Evolutionary conservation across 2,888 invertebrate genomes (phyloP), one percentile per base, ranked within the genome.

Genomic region (Luperina testacea): DNA sequence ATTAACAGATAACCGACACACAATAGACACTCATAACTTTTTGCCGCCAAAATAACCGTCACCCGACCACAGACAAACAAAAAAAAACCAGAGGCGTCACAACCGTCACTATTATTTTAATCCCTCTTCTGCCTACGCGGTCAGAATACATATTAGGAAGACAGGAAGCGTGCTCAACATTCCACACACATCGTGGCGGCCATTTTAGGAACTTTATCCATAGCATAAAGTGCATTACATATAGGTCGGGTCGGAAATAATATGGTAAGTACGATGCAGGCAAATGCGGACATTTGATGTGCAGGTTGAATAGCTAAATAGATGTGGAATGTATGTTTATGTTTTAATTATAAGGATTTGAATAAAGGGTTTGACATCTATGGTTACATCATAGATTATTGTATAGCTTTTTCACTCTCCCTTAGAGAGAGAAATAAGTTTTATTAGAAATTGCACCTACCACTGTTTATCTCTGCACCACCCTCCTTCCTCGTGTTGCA

Each of bases 121-220:
- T 92, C 92, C 89, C 77, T 78, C 75, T 68, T 81, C 80, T 84
- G 76, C 81, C 82, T 80, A 88, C 92, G 90, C 88, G 89, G 73
- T 83, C 83, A 83, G 95, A 93, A 95, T 95, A 92, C 93, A 85
- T 89, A 94, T 91, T 89, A 91, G 90, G 89, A 81, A 86, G 91
- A 89, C 94, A 94, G 94, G 95, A 95, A 95, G 91, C 91, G 83
- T 69, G 69, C 91, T 90, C 80, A 77, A 91, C 93, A 95, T 95
- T 94, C 94, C 92, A 80, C 77, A 84, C 83, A 75, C 87, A 84
- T 87, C 83, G 84, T 78, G 76, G 85, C 92, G 78, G 88, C 92
- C 94, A 92, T 93, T 93, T 94, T 94, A 92, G 94, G 94, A 93
- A 90, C 88, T 88, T 89, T 87, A 89, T 89, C 89, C 87, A 84